phyloP scores from a whole-genome alignment of 2,797 vertebrate species.

The Microchirus variegatus region DNA sequence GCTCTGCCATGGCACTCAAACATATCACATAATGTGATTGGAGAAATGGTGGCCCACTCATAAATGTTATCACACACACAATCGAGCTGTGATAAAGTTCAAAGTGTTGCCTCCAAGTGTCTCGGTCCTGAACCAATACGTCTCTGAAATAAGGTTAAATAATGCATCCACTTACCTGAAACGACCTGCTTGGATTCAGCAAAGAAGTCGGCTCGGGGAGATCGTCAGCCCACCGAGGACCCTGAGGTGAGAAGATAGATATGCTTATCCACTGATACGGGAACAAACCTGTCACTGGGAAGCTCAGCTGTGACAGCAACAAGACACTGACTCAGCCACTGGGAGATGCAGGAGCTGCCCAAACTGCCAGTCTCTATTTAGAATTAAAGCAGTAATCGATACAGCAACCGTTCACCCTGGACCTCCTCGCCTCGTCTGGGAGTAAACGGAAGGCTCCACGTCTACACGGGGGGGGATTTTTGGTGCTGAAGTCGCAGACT shows the following conservation, averaged over 20 bases:
- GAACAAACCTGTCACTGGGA: slow-evolving; percentile 70
- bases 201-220: slow-evolving; percentile 40
- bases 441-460: slow-evolving; percentile 13
- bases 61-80: slow-evolving; percentile 2
- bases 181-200: slow-evolving; percentile 51
- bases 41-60: not conserved
- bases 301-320: slow-evolving; percentile 68
- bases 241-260: slow-evolving; percentile 74
- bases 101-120: slow-evolving; percentile 34
- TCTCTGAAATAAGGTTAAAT: slow-evolving; percentile 49
- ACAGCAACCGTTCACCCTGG: slow-evolving; percentile 37
- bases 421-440: slow-evolving; percentile 12
- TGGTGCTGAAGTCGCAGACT: not conserved
- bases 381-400: slow-evolving; percentile 74
- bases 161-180: slow-evolving; percentile 58
- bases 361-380: slow-evolving; percentile 66
- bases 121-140: slow-evolving; percentile 11
- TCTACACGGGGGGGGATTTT: slow-evolving; percentile 20
- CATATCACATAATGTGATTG: slow-evolving; percentile 2
- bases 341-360: slow-evolving; percentile 60
- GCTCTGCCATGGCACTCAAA: slow-evolving; percentile 8
- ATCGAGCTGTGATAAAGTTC: slow-evolving; percentile 27
- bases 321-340: slow-evolving; percentile 70
- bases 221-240: slow-evolving; percentile 50
- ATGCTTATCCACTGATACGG: slow-evolving; percentile 65